Evolutionary conservation across 2,797 vertebrate species (phyloP).

Genomic region (Chanos chanos): DNA sequence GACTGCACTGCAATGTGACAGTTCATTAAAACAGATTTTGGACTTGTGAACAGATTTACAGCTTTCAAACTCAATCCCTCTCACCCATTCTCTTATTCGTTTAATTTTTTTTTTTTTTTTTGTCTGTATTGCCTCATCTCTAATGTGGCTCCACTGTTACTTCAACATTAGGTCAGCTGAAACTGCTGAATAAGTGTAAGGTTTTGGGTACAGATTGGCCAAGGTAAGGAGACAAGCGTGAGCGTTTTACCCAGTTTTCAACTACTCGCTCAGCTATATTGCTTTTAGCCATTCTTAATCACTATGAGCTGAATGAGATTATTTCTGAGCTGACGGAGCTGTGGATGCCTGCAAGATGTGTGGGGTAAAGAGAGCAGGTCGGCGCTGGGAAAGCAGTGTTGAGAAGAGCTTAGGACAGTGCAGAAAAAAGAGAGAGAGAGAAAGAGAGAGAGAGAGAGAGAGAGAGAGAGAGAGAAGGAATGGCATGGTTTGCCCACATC

Average conservation of each 20-base stretch:
- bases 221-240: too few species aligned
- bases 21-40: constrained; percentile 12
- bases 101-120: too few species aligned
- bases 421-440: too few species aligned
- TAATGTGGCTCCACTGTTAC: too few species aligned
- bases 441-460: neutral
- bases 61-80: constrained; percentile 23
- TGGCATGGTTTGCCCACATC: neutral
- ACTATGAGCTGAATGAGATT: too few species aligned
- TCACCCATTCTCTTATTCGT: neutral
- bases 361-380: neutral
- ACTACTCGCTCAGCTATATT: too few species aligned
- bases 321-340: neutral
- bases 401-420: too few species aligned
- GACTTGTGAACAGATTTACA: constrained; percentile 8
- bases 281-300: too few species aligned
- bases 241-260: too few species aligned
- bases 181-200: too few species aligned
- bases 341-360: neutral
- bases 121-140: neutral
- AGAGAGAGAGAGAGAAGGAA: constrained; percentile 6
- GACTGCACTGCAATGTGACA: constrained; percentile 21
- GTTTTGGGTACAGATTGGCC: too few species aligned
- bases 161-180: too few species aligned
- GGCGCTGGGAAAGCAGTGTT: neutral